A percentile compares a stretch with the other conserved stretches of the same genome.
These are phyloP conservation scores for Jacana jacana DNA, from an alignment of 2,113 vertebrate species.

Conservation along the genomic window DNA sequence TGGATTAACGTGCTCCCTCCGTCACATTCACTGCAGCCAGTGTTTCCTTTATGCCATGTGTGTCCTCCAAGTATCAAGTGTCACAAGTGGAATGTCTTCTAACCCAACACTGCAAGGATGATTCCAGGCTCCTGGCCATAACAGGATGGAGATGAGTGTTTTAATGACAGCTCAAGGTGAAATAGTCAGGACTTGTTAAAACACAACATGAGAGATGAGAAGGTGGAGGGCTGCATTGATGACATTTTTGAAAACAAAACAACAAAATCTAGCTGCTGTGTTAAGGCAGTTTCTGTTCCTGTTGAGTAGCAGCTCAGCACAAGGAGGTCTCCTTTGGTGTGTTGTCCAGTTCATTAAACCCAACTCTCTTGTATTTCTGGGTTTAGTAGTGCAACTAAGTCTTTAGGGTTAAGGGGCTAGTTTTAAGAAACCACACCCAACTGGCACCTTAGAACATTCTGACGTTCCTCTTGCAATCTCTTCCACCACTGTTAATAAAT, in stretches of 20 bases:
- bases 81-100: background rate
- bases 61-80: background rate
- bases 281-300: slow-evolving; percentile 64
- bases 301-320: slow-evolving; percentile 61
- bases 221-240: background rate
- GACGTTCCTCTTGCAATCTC: background rate
- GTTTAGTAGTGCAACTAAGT: slow-evolving; percentile 64
- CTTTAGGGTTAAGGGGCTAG: slow-evolving; percentile 5
- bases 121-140: background rate
- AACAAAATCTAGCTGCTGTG: slow-evolving; percentile 45
- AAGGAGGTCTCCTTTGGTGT: slow-evolving; percentile 65
- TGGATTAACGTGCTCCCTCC: background rate
- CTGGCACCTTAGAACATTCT: background rate
- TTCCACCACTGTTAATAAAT: background rate
- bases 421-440: slow-evolving; percentile 15
- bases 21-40: background rate
- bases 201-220: background rate
- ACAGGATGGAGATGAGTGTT: background rate
- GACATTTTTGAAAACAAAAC: background rate
- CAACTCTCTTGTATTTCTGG: slow-evolving; percentile 34
- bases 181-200: background rate
- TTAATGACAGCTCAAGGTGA: background rate
- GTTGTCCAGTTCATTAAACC: slow-evolving; percentile 44
- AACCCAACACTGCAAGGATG: background rate
- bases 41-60: background rate